Evolutionary conservation across 2,113 vertebrate genomes (phyloP).

Genomic region (Nothoprocta pentlandii): DNA sequence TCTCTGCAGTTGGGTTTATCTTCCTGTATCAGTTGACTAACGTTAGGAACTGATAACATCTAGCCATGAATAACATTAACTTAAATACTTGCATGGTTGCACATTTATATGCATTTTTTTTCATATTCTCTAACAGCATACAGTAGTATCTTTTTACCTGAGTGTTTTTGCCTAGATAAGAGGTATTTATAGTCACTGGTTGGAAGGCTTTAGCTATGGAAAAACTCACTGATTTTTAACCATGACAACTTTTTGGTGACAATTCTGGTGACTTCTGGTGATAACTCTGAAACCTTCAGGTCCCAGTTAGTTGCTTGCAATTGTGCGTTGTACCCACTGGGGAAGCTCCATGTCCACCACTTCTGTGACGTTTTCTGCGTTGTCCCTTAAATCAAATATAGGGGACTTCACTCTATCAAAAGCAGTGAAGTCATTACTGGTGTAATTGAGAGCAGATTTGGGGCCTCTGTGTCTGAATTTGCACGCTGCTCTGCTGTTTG

Average conservation of each 20-base stretch:
- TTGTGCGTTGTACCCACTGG: not conserved
- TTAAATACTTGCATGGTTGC: not conserved
- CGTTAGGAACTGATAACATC: not conserved
- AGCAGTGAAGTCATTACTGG: not conserved
- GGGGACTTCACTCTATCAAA: not conserved
- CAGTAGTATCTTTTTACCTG: not conserved
- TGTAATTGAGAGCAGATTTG: not conserved
- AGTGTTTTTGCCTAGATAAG: not conserved
- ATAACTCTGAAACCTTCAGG: constrained; percentile 2
- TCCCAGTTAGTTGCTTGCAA: constrained; percentile 47
- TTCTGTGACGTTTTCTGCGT: not conserved
- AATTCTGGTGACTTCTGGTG: not conserved
- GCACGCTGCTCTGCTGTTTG: not conserved
- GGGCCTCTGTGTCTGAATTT: not conserved
- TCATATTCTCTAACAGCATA: not conserved
- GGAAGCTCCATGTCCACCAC: constrained; percentile 15
- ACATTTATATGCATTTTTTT: not conserved
- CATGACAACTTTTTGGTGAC: constrained; percentile 19
- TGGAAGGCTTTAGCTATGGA: not conserved
- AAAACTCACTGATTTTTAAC: constrained; percentile 51
- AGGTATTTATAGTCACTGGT: not conserved
- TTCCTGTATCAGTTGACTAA: not conserved
- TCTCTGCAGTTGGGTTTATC: not conserved
- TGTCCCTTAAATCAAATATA: not conserved
- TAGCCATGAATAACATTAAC: not conserved